Conservation (phyloP, 2,113 vertebrate genomes). For the Pogona vitticeps region DNA sequence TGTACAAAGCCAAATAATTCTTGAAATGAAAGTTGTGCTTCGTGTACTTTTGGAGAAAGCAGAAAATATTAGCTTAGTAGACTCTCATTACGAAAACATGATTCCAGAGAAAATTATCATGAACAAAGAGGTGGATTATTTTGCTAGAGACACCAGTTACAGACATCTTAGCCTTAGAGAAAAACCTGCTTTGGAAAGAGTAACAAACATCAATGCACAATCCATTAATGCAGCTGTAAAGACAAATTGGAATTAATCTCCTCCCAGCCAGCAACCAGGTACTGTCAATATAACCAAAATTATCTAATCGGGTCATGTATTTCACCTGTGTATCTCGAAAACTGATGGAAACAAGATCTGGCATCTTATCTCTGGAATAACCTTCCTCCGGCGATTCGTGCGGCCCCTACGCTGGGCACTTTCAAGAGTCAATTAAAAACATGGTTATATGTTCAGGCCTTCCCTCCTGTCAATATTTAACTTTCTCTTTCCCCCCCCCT, state of each 20-base stretch:
- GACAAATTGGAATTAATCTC: not conserved
- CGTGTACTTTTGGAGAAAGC: not conserved
- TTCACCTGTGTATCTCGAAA: fast-evolving
- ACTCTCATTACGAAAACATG: not conserved
- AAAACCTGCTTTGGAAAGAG: not conserved
- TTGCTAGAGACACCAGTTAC: not conserved
- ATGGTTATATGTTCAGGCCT: too few relatives aligned
- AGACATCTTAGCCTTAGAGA: not conserved
- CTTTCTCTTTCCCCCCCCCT: too few relatives aligned
- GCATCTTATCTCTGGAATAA: slow-evolving; percentile 7
- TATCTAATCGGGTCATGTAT: not conserved
- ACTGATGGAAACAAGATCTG: not conserved
- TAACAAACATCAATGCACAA: not conserved
- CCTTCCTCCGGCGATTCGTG: too few relatives aligned
- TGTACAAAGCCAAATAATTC: not conserved
- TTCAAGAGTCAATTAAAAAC: too few relatives aligned
- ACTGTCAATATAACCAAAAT: not conserved
- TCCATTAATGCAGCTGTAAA: not conserved
- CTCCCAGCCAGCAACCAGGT: not conserved
- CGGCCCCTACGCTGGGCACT: too few relatives aligned
- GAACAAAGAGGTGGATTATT: not conserved
- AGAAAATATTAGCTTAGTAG: too few relatives aligned
- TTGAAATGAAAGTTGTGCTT: not conserved
- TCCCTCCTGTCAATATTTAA: too few relatives aligned
- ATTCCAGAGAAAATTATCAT: not conserved